These are phyloP conservation scores for Lagopus leucura DNA, from an alignment of 2,113 vertebrate genomes.

Conservation along the genomic window DNA sequence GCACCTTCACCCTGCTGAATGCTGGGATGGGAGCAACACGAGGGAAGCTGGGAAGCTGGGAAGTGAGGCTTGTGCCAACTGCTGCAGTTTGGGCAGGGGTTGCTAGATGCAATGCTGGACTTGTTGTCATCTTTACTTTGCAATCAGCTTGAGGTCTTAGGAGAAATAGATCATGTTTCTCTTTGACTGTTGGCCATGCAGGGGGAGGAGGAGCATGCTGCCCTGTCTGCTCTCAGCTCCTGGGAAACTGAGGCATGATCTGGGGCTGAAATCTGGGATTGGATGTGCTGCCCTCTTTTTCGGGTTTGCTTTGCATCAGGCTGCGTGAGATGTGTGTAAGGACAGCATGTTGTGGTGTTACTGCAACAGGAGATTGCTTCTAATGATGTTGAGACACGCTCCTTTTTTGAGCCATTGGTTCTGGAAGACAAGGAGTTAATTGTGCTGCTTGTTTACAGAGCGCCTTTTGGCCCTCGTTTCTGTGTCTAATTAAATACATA, in stretches of 20 bases:
- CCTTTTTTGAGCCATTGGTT: not conserved
- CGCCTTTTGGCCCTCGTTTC: not conserved
- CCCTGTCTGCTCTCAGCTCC: not conserved
- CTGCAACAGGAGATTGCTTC: fast-evolving
- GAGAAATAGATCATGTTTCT: not conserved
- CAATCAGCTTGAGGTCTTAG: not conserved
- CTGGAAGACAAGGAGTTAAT: not conserved
- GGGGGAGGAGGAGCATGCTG: not conserved
- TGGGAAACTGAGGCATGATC: not conserved
- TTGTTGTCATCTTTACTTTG: not conserved
- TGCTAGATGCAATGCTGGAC: not conserved
- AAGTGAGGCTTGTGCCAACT: not conserved
- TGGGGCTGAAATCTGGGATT: slow-evolving; percentile 39
- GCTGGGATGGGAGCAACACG: not conserved
- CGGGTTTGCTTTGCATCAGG: not conserved
- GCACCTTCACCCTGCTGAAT: not conserved
- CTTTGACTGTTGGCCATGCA: fast-evolving
- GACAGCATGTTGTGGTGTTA: not conserved
- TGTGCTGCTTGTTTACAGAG: not conserved
- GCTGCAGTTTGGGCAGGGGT: not conserved
- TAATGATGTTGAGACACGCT: not conserved
- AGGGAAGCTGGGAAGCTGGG: not conserved
- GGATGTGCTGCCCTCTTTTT: not conserved
- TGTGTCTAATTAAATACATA: slow-evolving; percentile 26
- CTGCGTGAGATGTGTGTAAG: not conserved